Evolutionary conservation across 2,797 vertebrate species (phyloP).

Genomic region (Cyprinella venusta): DNA sequence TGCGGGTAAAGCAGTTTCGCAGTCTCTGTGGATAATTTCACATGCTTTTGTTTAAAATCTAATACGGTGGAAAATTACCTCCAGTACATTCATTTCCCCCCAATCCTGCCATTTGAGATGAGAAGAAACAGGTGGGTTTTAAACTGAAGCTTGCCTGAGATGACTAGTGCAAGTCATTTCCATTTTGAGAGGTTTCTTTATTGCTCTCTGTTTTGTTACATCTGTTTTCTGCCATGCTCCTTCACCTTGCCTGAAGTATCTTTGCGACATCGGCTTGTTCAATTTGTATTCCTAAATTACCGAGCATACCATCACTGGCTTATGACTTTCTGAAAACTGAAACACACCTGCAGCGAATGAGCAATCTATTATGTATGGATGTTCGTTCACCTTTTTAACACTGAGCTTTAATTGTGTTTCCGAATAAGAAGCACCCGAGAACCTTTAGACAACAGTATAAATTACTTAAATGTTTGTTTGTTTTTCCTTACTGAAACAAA

Average conservation of each 20-base stretch:
- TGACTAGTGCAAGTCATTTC: conserved; percentile 39
- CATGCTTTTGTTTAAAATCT: conserved; percentile 50
- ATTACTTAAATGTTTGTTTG: conserved; percentile 28
- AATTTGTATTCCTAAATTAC: conserved; percentile 46
- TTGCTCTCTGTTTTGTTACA: conserved; percentile 46
- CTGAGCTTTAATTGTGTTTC: conserved; percentile 18
- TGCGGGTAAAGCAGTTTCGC: conserved; percentile 40
- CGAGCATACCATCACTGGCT: conserved; percentile 15
- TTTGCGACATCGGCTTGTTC: conserved; percentile 29
- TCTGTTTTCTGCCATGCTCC: conserved; percentile 51
- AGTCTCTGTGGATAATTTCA: conserved; percentile 42
- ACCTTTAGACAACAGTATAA: conserved; percentile 8
- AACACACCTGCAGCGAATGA: conserved; percentile 33
- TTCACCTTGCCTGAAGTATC: conserved; percentile 33
- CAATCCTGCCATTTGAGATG: conserved; percentile 15
- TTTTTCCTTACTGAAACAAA: conserved; percentile 35
- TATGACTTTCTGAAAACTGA: conserved; percentile 42
- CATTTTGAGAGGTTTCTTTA: conserved; percentile 56
- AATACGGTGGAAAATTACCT: conserved; percentile 56
- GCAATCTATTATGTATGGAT: no score
- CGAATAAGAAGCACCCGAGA: conserved; percentile 20
- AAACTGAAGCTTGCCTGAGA: conserved; percentile 24
- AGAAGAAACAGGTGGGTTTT: conserved; percentile 43
- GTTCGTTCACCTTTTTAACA: conserved; percentile 24
- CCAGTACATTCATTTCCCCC: conserved; percentile 23